Base-by-base conservation (phyloP, 2,888 invertebrate genomes). In the Ganaspis brasiliensis region DNA sequence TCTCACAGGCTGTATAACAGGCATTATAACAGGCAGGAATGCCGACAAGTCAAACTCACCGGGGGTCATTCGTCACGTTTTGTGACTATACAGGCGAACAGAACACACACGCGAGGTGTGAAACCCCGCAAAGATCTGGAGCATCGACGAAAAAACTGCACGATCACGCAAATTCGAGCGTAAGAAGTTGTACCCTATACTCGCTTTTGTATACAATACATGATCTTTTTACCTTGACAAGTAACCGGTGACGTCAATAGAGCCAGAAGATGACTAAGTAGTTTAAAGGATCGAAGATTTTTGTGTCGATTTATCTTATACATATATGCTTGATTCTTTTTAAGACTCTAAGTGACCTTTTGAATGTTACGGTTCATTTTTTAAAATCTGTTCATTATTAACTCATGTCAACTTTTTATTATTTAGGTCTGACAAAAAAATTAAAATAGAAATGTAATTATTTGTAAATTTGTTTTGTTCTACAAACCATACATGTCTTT, bases 51-150 rank as follows among this genome's bases (percentile, higher is more conserved):
- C 83, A 80, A 81, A 80, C 80, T 80, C 81, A 79, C 77, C 75
- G 76, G 83, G 79, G 84, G 82, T 83, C 85, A 86, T 87, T 85
- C 86, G 85, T 87, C 83, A 87, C 86, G 86, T 86, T 85, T 85
- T 81, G 82, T 52, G 45, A 14, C 61, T 16, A 79, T 77, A 84
- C 79, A 84, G 77, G 81, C 84, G 80, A 80, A 82, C 83, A 81
- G 83, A 84, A 83, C 84, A 84, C 84, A 84, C 80, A 83, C 84
- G 83, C 83, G 81, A 84, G 82, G 83, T 82, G 83, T 81, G 83
- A 84, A 83, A 82, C 77, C 82, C 81, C 74, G 80, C 73, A 78
- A 76, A 78, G 79, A 80, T 72, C 75, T 73, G 77, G 75, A 79
- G 79, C 73, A 77, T 71, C 67, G 75, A 40, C 77, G 76, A 77